Percentiles rank a stretch among this genome's conserved stretches.
Evolutionary conservation across 2,113 vertebrate species (phyloP).

Genomic region (Ictalurus furcatus): DNA sequence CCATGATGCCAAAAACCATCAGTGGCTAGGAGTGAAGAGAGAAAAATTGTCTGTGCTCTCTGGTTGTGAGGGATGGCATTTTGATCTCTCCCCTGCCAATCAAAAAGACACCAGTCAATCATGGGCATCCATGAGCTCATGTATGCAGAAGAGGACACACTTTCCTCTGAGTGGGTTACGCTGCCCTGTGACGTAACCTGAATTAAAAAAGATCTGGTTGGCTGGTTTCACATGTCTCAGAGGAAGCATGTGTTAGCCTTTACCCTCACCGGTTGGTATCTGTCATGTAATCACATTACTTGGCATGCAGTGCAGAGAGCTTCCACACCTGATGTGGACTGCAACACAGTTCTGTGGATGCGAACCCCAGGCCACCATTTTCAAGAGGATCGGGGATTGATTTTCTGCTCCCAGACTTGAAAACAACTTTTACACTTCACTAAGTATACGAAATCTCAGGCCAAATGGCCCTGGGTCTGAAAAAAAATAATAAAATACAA

Average conservation of each 20-base stretch:
- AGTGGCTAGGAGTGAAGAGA: background rate
- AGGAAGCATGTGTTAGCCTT: slow-evolving; percentile 4
- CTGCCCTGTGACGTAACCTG: background rate
- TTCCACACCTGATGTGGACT: background rate
- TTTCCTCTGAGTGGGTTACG: background rate
- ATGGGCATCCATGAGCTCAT: background rate
- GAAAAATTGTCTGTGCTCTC: background rate
- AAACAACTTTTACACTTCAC: background rate
- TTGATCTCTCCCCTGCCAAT: background rate
- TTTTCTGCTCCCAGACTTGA: background rate
- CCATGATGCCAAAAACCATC: background rate
- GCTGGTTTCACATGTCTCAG: background rate
- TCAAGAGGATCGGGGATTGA: background rate
- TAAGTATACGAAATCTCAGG: background rate
- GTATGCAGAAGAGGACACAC: background rate
- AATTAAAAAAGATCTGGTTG: background rate
- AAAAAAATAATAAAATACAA: background rate
- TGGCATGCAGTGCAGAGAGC: background rate
- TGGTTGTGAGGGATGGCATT: background rate
- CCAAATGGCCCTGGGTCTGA: background rate
- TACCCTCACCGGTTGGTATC: background rate
- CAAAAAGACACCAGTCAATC: background rate
- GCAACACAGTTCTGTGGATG: background rate
- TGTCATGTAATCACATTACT: slow-evolving; percentile 1
- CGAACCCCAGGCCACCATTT: background rate